These are phyloP conservation scores for Morpho achilles DNA, from an alignment of 2,888 invertebrate genomes.

Conservation along the genomic window DNA sequence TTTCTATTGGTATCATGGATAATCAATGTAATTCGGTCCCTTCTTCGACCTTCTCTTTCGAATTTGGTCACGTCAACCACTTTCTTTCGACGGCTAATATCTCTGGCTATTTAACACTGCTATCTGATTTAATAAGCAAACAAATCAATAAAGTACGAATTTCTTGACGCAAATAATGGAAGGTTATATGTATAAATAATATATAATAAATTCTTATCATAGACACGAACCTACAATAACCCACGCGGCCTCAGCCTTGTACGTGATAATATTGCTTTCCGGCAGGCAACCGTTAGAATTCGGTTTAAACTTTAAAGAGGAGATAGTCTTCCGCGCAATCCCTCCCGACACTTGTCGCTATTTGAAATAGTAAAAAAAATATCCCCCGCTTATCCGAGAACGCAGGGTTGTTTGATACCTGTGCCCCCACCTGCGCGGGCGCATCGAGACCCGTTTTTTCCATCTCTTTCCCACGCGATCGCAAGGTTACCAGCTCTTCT, in stretches of 20 bases:
- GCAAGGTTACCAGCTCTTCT: slow-evolving; percentile 31
- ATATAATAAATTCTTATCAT: slow-evolving; percentile 6
- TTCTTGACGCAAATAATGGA: background rate
- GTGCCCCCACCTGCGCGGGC: slow-evolving; percentile 40
- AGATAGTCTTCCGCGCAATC: background rate
- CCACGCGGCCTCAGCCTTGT: slow-evolving; percentile 20
- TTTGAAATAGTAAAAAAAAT: slow-evolving; percentile 26
- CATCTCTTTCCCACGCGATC: slow-evolving; percentile 44
- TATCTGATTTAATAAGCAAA: no score
- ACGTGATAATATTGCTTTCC: slow-evolving; percentile 30
- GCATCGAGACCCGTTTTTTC: slow-evolving; percentile 32
- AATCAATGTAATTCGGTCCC: no score
- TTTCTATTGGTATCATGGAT: no score
- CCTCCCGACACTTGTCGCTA: slow-evolving; percentile 22
- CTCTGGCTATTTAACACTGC: no score
- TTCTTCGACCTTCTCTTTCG: no score
- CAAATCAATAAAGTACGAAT: no score
- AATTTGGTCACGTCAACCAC: no score
- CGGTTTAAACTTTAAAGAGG: background rate
- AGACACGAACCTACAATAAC: slow-evolving; percentile 1
- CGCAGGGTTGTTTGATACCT: slow-evolving; percentile 32
- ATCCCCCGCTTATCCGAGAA: slow-evolving; percentile 12
- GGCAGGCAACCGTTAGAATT: background rate
- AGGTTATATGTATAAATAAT: background rate
- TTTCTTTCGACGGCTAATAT: no score